Evolutionary conservation across 2,888 invertebrate genomes (phyloP).

Genomic region (Chaitophorus viminalis): DNA sequence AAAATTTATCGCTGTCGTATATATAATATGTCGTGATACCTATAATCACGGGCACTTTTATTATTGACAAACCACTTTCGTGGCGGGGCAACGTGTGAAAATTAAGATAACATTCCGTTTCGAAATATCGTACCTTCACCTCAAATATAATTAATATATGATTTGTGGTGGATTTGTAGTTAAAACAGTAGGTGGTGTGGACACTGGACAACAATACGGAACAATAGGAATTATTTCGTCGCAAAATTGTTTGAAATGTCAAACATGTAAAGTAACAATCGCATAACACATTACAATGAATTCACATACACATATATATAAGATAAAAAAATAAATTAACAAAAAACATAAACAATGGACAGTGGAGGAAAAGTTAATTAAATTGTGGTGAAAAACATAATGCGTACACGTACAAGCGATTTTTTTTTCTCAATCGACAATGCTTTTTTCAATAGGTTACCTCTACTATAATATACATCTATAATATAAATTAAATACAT

Average conservation of each 20-base stretch:
- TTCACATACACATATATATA: background rate
- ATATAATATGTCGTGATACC: no score
- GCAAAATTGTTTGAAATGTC: background rate
- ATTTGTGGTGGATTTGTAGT: background rate
- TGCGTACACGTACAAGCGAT: background rate
- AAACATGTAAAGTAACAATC: background rate
- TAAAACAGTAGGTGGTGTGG: background rate
- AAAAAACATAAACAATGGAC: background rate
- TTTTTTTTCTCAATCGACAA: background rate
- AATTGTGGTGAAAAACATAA: background rate
- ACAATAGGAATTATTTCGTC: background rate
- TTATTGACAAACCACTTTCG: background rate
- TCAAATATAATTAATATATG: background rate
- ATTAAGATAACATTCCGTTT: background rate
- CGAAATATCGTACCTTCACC: background rate
- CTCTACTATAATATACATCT: no score
- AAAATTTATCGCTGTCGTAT: slow-evolving; percentile 14
- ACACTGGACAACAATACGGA: background rate
- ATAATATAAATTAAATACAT: no score
- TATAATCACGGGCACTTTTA: background rate
- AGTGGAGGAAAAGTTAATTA: background rate
- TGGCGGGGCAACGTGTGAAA: background rate
- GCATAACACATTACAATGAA: background rate
- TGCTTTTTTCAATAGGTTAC: no score
- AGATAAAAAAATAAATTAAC: background rate